These are phyloP conservation scores for Enhydra lutris DNA, from an alignment of 2,113 vertebrate genomes.

Conservation along the genomic window DNA sequence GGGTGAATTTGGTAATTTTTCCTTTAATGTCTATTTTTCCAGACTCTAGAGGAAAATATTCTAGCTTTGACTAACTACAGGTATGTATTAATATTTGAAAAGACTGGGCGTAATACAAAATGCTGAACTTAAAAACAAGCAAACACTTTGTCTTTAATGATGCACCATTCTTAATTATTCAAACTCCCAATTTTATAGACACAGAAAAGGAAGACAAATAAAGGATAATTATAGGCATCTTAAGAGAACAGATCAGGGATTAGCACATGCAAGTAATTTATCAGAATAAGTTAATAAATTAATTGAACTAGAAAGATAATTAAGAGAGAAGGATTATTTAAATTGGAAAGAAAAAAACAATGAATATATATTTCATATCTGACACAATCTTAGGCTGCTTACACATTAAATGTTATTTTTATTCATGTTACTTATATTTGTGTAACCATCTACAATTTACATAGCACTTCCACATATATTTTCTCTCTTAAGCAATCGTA, in stretches of 20 bases:
- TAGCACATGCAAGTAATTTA: neutral
- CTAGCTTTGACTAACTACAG: neutral
- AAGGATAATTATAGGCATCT: neutral
- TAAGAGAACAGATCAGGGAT: neutral
- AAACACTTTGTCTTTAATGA: neutral
- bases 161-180: neutral
- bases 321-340: conserved; percentile 16
- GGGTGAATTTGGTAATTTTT: neutral
- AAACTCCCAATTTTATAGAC: neutral
- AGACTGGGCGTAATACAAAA: neutral
- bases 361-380: neutral
- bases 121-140: neutral
- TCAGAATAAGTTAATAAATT: neutral
- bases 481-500: neutral
- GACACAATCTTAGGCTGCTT: neutral
- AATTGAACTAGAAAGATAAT: neutral
- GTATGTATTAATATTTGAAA: neutral
- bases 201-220: neutral
- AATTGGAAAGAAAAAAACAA: neutral
- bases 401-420: neutral
- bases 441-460: neutral
- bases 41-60: neutral
- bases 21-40: neutral
- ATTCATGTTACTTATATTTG: neutral
- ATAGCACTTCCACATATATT: neutral